Conservation (phyloP, 1,140 invertebrate species). For the Druon quercuslanigerum region DNA sequence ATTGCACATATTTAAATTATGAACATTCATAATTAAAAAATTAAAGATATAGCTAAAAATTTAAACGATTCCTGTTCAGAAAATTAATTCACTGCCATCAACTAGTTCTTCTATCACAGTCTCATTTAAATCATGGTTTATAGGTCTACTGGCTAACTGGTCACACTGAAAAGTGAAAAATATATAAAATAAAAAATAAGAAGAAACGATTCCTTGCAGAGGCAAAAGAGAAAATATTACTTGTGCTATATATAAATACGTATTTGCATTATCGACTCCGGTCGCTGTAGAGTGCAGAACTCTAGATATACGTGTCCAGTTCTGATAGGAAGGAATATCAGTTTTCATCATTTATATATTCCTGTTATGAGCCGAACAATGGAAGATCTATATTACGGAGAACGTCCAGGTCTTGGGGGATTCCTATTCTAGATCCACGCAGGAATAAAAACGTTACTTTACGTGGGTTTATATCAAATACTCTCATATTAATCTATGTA, state of each 20-base stretch:
- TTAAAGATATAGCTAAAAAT: no score
- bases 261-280: conserved; percentile 1
- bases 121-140: no score
- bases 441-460: not conserved
- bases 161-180: not conserved
- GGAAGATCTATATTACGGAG: not conserved
- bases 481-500: no score
- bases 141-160: no score
- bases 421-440: not conserved
- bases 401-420: not conserved
- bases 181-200: not conserved
- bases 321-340: conserved; percentile 8
- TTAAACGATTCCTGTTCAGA: no score
- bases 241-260: not conserved
- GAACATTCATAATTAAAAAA: no score
- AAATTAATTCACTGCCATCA: no score
- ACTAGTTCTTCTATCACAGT: no score
- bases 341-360: conserved; percentile 30
- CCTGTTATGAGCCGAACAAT: conserved; percentile 13
- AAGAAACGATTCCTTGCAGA: not conserved
- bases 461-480: not conserved
- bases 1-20: no score
- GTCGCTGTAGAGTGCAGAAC: not conserved
- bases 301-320: not conserved
- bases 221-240: conserved; percentile 17